Evolutionary conservation across 2,113 vertebrate genomes (phyloP), one percentile per base, ranked within the genome.

Genomic region (Cebus imitator): DNA sequence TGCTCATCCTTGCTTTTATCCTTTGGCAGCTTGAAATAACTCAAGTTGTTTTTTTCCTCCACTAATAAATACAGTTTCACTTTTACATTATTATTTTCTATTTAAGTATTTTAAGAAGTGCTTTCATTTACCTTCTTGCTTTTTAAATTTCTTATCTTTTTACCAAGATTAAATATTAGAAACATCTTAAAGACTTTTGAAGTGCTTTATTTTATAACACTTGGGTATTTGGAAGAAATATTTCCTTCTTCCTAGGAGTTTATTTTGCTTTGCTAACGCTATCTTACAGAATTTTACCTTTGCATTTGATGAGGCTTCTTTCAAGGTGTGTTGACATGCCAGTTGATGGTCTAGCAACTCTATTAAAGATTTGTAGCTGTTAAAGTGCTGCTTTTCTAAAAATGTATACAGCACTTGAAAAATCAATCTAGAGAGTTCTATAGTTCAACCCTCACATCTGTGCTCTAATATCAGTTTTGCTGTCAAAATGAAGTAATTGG

Each of bases 281-380:
- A 50, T 45, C 50, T 37, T 21, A 95, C 21, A 96, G 76, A 94
- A 64, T 52, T 94, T 95, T 73, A 72, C 50, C 72, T 97, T 86
- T 83, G 61, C 86, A 70, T 95, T 68, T 94, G 75, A 87, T 57
- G 76, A 85, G 87, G 37, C 16, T 35, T 89, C 70, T 91, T 78
- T 82, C 91, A 87, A 91, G 61, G 43, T 72, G 13, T 94, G 27
- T 83, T 94, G 89, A 75, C 76, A 72, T 55, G 37, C 90, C 55
- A 88, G 48, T 23, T 94, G 94, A 97, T 83, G 75, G 68, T 81
- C 66, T 91, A 93, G 55, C 52, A 97, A 93, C 52, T 96, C 86
- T 58, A 90, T 91, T 89, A 96, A 95, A 89, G 66, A 93, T 64
- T 6, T 76, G 68, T 64, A 89, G 55, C 45, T 95, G 32, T 57